Conservation (phyloP, 2,888 invertebrate genomes). For the Eupeodes latifasciatus region DNA sequence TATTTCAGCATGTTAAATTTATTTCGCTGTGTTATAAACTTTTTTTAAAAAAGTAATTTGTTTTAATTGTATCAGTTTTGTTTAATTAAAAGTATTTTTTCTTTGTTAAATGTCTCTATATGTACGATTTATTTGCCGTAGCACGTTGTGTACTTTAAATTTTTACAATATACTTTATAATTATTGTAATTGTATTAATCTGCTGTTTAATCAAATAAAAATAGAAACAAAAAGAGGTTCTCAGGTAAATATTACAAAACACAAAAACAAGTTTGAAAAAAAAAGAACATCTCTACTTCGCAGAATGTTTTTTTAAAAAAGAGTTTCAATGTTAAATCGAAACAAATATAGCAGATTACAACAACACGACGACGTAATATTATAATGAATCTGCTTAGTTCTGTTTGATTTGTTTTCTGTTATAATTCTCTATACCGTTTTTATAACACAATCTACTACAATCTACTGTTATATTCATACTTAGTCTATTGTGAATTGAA, state of each 20-base stretch:
- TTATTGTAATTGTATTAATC: slow-evolving; percentile 46
- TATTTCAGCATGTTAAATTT: slow-evolving; percentile 51
- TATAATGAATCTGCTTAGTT: slow-evolving; percentile 54
- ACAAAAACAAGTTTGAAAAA: slow-evolving; percentile 5
- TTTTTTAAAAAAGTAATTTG: slow-evolving; percentile 28
- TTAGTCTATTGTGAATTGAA: slow-evolving; percentile 76
- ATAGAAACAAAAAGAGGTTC: background rate
- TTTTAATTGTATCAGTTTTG: background rate
- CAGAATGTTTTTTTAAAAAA: slow-evolving; percentile 40
- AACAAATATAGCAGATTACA: slow-evolving; percentile 48
- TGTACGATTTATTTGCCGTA: slow-evolving; percentile 64
- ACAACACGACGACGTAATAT: slow-evolving; percentile 8
- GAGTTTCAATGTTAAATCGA: slow-evolving; percentile 48
- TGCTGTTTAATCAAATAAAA: slow-evolving; percentile 31
- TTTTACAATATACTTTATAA: slow-evolving; percentile 14
- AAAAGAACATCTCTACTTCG: slow-evolving; percentile 27
- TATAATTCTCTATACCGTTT: slow-evolving; percentile 29
- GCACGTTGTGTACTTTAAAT: slow-evolving; percentile 66
- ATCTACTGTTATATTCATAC: slow-evolving; percentile 35
- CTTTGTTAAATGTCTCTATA: slow-evolving; percentile 56
- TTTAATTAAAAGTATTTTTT: slow-evolving; percentile 18
- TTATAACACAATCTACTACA: slow-evolving; percentile 36
- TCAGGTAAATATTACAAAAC: slow-evolving; percentile 46
- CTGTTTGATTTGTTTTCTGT: slow-evolving; percentile 42
- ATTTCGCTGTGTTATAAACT: slow-evolving; percentile 53